Base-by-base conservation (phyloP, 2,797 vertebrate genomes). In the Pogoniulus pusillus region DNA sequence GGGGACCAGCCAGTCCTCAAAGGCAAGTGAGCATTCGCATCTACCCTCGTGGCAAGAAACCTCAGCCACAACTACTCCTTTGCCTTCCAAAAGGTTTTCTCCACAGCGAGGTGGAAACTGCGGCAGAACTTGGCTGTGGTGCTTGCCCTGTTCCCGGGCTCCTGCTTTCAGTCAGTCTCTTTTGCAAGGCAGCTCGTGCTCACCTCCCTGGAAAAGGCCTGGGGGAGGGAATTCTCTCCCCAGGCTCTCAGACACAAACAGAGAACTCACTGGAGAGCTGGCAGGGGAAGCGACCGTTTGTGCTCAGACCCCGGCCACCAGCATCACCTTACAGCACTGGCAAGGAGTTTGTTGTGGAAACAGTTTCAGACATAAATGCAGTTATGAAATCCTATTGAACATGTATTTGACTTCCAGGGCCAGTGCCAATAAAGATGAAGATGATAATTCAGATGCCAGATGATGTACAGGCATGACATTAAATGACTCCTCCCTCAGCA, bases 381-480 rank as follows among this genome's bases (percentile, higher is more conserved):
- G 16, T 51, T 14, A 49, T 1, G 1, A 3, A 1, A 24, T 54
- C 12, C 26, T 26, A 24, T 16, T 41, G 32, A 10, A 27, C 4
- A 27, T 12, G 27, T 24, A 73, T 35, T 55, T 74, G 13, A 39
- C 18, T 82, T 82, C 34, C 35, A 54, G 37, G 10, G 7, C 10
- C 16, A 53, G 23, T 0, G 4, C 32, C 41, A 77, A 12, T 34
- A 76, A 65, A 17, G 54, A 15, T 3, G 49, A 27, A 59, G 13
- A 26, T 2, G 5, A 4, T 29, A 27, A 66, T 64, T 70, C 30
- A 45, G 55, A 43, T 39, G 9, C 17, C 60, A 35, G 6, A 12
- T 23, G 43, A 49, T 16, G 19, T 1, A 16, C 0, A 14, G 6
- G 0, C 16, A 37, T 32, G n/a, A 53, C 8, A 81, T 84, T 4